These are phyloP conservation scores for Holacanthella duospinosa DNA, from an alignment of 2,888 invertebrate species.

Conservation along the genomic window DNA sequence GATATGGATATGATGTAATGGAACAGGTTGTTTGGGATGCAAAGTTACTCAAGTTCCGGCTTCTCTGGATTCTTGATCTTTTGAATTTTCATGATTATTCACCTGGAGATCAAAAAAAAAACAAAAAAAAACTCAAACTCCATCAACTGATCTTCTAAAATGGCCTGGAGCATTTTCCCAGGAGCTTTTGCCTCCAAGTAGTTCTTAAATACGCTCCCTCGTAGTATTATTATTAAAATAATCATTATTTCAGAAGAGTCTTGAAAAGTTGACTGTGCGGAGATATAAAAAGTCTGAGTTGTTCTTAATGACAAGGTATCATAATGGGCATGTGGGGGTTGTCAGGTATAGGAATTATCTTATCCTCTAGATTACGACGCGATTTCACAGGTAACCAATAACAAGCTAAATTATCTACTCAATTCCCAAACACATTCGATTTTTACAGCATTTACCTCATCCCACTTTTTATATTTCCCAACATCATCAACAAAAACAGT, in stretches of 20 bases:
- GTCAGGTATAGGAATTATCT: not conserved
- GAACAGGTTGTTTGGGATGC: not conserved
- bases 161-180: not conserved
- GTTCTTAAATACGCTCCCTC: slow-evolving; percentile 1
- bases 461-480: no score
- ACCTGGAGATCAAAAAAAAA: not conserved
- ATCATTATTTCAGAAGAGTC: not conserved
- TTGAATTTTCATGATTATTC: not conserved
- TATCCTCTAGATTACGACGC: not conserved
- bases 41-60: not conserved
- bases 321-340: not conserved
- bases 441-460: not conserved
- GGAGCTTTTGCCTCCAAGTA: not conserved
- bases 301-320: slow-evolving; percentile 5
- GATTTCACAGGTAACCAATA: not conserved
- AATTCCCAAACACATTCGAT: not conserved
- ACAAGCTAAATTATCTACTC: not conserved
- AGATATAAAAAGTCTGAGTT: not conserved
- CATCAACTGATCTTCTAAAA: not conserved
- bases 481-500: no score
- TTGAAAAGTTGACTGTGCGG: not conserved
- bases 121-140: not conserved
- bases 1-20: slow-evolving; percentile 2
- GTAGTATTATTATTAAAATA: slow-evolving; percentile 1
- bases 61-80: not conserved